Evolutionary conservation across 2,797 vertebrate genomes (phyloP).

Genomic region (Erpetoichthys calabaricus): DNA sequence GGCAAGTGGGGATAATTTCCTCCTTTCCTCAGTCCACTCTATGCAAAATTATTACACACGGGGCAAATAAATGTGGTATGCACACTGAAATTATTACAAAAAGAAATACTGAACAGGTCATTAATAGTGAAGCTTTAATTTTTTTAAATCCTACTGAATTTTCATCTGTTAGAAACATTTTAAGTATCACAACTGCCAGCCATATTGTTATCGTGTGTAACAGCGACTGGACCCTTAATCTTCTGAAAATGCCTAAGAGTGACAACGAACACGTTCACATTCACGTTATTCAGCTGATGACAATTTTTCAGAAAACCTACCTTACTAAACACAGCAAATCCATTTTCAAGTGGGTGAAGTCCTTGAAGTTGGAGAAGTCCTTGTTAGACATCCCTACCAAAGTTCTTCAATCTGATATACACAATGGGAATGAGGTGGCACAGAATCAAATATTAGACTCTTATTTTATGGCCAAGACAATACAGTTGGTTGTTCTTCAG

Average conservation of each 20-base stretch:
- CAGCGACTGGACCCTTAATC: constrained; percentile 18
- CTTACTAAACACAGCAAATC: constrained; percentile 37
- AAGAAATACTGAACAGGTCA: no score
- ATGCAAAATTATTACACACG: constrained; percentile 38
- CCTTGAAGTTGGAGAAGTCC: constrained; percentile 28
- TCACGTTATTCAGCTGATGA: constrained; percentile 38
- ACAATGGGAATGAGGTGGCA: no score
- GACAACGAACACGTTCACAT: constrained; percentile 34
- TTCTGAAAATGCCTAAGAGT: constrained; percentile 12
- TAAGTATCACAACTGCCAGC: constrained; percentile 25
- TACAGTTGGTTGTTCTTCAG: constrained; percentile 47
- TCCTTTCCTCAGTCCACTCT: constrained; percentile 34
- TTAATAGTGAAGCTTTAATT: constrained; percentile 38
- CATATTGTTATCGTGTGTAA: constrained; percentile 48
- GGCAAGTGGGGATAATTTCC: constrained; percentile 39
- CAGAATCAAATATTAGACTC: constrained; percentile 26
- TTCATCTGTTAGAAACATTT: constrained; percentile 22
- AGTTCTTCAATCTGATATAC: no score
- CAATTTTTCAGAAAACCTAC: constrained; percentile 54
- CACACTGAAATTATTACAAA: constrained; percentile 28
- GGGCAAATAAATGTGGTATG: constrained; percentile 49
- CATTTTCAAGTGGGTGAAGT: constrained; percentile 48
- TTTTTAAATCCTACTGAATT: constrained; percentile 48
- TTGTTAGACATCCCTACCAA: constrained; percentile 33
- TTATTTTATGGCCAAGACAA: constrained; percentile 49